phyloP scores from a whole-genome alignment of 2,113 vertebrate species.

The Eonycteris spelaea region DNA sequence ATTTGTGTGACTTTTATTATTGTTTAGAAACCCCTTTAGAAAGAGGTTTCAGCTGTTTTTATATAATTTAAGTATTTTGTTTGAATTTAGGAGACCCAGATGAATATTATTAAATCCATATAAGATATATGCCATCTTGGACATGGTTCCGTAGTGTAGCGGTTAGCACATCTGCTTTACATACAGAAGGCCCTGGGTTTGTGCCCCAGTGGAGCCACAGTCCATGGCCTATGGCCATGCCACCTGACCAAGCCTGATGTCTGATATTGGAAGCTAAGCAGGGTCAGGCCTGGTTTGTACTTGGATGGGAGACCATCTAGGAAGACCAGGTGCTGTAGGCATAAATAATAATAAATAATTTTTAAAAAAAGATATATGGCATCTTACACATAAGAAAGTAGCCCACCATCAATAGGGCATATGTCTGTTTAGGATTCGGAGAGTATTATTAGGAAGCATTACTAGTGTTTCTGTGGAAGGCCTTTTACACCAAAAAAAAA shows the following conservation, averaged over 20 bases:
- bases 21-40: background rate
- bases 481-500: background rate
- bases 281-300: too few relatives aligned
- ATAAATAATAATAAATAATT: too few relatives aligned
- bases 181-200: too few relatives aligned
- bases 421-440: background rate
- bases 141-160: too few relatives aligned
- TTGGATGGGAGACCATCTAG: too few relatives aligned
- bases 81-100: background rate
- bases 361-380: too few relatives aligned
- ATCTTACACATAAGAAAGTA: background rate
- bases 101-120: slow-evolving; percentile 16
- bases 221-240: too few relatives aligned
- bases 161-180: too few relatives aligned
- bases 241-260: too few relatives aligned
- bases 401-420: background rate
- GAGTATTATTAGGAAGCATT: background rate
- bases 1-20: slow-evolving; percentile 1
- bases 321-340: too few relatives aligned
- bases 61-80: slow-evolving; percentile 3
- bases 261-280: too few relatives aligned
- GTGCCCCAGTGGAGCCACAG: too few relatives aligned
- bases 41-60: slow-evolving; percentile 2
- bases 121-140: background rate
- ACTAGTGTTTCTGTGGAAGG: background rate